Percentiles rank a stretch among this genome's conserved stretches.
phyloP scores from a whole-genome alignment of 2,113 vertebrate species.

The Phalacrocorax aristotelis region DNA sequence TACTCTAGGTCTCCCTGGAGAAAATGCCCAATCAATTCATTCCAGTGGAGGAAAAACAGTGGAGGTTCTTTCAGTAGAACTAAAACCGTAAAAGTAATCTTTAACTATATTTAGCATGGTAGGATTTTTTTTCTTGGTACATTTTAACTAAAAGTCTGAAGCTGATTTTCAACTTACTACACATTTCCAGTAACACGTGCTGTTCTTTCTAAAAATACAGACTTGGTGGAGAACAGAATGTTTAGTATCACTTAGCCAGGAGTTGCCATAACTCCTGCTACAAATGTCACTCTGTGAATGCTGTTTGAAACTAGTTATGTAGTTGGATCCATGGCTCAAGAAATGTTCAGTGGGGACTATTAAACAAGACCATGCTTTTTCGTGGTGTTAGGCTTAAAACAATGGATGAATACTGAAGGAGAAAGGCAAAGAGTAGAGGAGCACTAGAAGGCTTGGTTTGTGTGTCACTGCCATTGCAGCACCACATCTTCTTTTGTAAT shows the following conservation, averaged over 20 bases:
- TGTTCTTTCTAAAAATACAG: slow-evolving; percentile 34
- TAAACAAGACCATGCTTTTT: neutral
- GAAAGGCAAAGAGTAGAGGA: neutral
- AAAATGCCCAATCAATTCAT: neutral
- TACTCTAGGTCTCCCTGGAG: neutral
- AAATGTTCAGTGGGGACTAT: neutral
- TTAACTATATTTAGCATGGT: neutral
- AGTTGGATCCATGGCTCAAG: neutral
- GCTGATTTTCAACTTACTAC: neutral
- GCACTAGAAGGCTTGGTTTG: neutral
- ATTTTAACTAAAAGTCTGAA: neutral
- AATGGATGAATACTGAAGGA: neutral
- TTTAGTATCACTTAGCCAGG: neutral
- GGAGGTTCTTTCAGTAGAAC: neutral
- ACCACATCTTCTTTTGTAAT: neutral
- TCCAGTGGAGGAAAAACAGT: neutral
- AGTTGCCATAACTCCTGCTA: neutral
- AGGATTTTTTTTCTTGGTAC: neutral
- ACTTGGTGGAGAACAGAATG: neutral
- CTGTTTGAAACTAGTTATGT: neutral
- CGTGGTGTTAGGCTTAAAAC: neutral
- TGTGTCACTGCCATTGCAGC: neutral
- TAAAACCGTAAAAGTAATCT: neutral
- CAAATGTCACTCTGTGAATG: neutral
- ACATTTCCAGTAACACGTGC: neutral